These are phyloP conservation scores for Orthosia incerta DNA, from an alignment of 2,888 invertebrate species.

Conservation along the genomic window DNA sequence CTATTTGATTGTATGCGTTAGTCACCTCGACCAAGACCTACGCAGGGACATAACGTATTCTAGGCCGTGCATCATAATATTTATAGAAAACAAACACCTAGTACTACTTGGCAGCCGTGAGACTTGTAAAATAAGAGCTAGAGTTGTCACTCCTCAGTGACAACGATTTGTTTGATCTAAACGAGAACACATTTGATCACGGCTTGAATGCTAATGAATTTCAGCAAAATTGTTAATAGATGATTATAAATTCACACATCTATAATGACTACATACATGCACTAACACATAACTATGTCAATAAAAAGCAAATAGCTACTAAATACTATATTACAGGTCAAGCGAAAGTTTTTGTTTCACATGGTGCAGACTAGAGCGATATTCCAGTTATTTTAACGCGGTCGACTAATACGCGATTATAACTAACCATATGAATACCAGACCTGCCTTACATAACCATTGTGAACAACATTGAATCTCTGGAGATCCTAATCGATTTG, in stretches of 20 bases:
- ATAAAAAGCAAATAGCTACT: conserved; percentile 14
- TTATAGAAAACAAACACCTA: conserved; percentile 38
- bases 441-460: conserved; percentile 64
- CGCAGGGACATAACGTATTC: conserved; percentile 6
- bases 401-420: conserved; percentile 44
- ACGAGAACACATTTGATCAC: conserved; percentile 7
- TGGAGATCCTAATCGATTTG: conserved; percentile 56
- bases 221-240: conserved; percentile 13
- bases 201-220: conserved; percentile 12
- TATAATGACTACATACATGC: conserved; percentile 10
- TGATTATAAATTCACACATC: conserved; percentile 13
- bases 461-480: conserved; percentile 55
- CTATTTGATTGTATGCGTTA: conserved; percentile 19
- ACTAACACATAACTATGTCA: conserved; percentile 18
- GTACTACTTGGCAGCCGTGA: conserved; percentile 33
- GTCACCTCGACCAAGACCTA: conserved; percentile 52
- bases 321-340: conserved; percentile 26
- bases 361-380: conserved; percentile 13
- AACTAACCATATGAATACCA: conserved; percentile 44
- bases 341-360: conserved; percentile 31
- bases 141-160: too few relatives aligned
- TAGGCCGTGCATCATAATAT: conserved; percentile 29
- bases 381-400: conserved; percentile 25
- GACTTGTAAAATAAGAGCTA: conserved; percentile 16
- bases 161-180: conserved; percentile 8